Evolutionary conservation across 2,113 vertebrate genomes (phyloP).

Genomic region (Nestor notabilis): DNA sequence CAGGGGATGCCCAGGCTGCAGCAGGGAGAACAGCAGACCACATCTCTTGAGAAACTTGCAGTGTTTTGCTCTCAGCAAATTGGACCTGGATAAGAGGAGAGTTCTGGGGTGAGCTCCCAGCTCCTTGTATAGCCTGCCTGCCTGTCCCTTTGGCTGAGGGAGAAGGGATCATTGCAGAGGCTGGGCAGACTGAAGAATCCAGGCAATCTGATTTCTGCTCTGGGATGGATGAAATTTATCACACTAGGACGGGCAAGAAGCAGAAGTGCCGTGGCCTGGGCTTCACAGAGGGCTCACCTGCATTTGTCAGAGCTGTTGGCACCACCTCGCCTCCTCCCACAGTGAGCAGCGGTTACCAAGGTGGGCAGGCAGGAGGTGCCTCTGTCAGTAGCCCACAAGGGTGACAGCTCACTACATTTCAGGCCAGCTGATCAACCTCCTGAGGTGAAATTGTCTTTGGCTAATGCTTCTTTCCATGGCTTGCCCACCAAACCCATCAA

Average conservation of each 20-base stretch:
- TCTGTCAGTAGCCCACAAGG: neutral
- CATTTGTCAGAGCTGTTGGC: neutral
- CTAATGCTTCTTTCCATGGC: neutral
- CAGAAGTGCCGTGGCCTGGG: neutral
- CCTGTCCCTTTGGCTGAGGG: neutral
- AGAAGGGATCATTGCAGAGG: rapidly evolving
- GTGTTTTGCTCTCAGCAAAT: neutral
- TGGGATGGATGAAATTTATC: neutral
- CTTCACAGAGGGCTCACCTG: neutral
- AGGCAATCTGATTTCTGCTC: neutral
- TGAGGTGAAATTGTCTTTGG: neutral
- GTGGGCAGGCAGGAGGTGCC: neutral
- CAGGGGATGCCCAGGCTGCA: neutral
- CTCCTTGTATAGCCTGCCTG: neutral
- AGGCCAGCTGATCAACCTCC: neutral
- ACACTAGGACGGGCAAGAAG: neutral
- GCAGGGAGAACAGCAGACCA: rapidly evolving
- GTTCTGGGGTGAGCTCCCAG: neutral
- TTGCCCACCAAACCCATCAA: neutral
- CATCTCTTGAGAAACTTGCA: neutral
- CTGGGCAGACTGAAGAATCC: neutral
- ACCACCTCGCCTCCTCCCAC: neutral
- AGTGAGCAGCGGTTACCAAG: rapidly evolving
- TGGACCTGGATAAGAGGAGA: neutral
- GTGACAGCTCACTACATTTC: neutral